Base-by-base conservation (phyloP, 64 coral and sea anemone species). In the Actinia tenebrosa region DNA sequence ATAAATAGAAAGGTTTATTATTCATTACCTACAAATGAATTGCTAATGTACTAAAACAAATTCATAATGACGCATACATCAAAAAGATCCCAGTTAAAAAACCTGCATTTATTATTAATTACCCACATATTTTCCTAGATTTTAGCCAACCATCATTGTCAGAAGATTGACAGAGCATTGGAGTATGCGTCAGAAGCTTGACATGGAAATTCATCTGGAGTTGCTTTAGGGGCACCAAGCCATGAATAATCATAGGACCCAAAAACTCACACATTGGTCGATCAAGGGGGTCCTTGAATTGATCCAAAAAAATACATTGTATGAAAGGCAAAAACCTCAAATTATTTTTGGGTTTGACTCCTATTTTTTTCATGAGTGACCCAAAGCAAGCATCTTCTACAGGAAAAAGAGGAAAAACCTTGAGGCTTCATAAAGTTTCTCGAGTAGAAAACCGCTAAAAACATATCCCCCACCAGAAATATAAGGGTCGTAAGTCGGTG, bases 321-420 rank as follows among this genome's bases (percentile, higher is more conserved):
- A 93, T 59, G 14, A 82, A 86, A 2, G 92, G 92, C 20, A 93
- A 46, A 60, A 93, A 93, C 23, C 88, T 89, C 4, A 63, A 19
- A 68, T 93, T 52, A 71, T 82, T 64, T 66, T 17, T 87, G 25
- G 87, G 88, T 8, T 53, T 25, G 45, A 89, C 77, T 46, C 92
- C 75, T 43, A 89, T 45, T 5, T 22, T 30, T 4, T 77, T 64
- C 92, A 93, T 89, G 3, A 93, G 30, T 44, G 78, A 82, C 16
- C 92, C 92, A n/a, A 93, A 60, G 14, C 78, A 81, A 5, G 83
- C 92, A 42, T 93, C 92, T 27, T 93, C 92, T 1, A 89, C 71
- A 83, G 92, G 25, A 80, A 93, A 89, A 19, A 93, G n/a, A 0
- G 87, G 87, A 1, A 54, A 45, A 10, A 8, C 80, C 52, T 83